A percentile compares a stretch with the other conserved stretches of the same genome.
phyloP scores from a whole-genome alignment of 2,113 vertebrate genomes.

The Maccullochella peelii region DNA sequence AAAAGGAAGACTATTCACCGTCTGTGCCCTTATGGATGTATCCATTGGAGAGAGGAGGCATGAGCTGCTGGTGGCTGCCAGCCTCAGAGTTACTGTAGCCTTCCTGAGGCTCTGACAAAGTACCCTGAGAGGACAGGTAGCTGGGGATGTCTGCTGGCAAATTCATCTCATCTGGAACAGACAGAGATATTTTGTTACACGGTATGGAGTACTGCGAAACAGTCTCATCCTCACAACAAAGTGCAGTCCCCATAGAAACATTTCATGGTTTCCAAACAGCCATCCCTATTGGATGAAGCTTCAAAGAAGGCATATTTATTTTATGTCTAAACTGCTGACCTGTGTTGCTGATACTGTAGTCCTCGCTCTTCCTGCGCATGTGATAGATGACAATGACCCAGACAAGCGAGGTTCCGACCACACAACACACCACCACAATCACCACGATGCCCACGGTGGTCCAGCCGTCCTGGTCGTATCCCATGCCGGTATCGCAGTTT shows the following conservation, averaged over 20 bases:
- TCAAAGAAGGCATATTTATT: background rate
- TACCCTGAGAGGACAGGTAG: slow-evolving; percentile 97
- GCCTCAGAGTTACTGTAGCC: slow-evolving; percentile 96
- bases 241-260: background rate
- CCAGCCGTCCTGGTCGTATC: slow-evolving; percentile 90
- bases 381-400: slow-evolving; percentile 99
- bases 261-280: background rate
- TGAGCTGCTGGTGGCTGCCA: slow-evolving; percentile 97
- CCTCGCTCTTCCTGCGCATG: slow-evolving; percentile 93
- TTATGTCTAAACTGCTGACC: slow-evolving; percentile 81
- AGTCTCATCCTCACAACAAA: background rate
- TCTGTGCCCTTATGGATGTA: slow-evolving; percentile 91
- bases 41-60: slow-evolving; percentile 90
- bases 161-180: slow-evolving; percentile 94
- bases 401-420: slow-evolving; percentile 97
- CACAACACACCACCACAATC: slow-evolving; percentile 98
- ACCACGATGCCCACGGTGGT: slow-evolving; percentile 97
- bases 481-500: slow-evolving; percentile 89
- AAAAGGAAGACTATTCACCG: slow-evolving; percentile 75
- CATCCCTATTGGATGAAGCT: background rate
- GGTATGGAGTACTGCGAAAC: background rate
- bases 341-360: slow-evolving; percentile 98
- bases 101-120: slow-evolving; percentile 95
- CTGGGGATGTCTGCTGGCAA: slow-evolving; percentile 96
- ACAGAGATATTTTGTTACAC: slow-evolving; percentile 19